phyloP scores from a whole-genome alignment of 2,888 invertebrate genomes.

The Pristionchus mayeri region DNA sequence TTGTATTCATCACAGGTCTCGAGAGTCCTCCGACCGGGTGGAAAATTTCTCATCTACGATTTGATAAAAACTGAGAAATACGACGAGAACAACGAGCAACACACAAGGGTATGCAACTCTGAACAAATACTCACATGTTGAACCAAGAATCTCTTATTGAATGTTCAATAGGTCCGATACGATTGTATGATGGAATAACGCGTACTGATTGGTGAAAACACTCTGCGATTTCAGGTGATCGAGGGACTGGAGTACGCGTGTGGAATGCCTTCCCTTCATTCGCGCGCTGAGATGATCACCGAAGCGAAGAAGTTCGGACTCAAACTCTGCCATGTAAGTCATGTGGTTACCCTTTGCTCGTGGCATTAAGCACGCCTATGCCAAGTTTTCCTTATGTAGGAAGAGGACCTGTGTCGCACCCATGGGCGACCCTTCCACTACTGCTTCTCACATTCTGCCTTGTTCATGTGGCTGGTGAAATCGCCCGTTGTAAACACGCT shows the following conservation, averaged over 20 bases:
- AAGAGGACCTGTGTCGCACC: constrained; percentile 58
- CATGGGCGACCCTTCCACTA: constrained; percentile 69
- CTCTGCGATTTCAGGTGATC: constrained; percentile 55
- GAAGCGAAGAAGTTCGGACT: constrained; percentile 61
- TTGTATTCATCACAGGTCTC: constrained; percentile 58
- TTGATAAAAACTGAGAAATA: constrained; percentile 72
- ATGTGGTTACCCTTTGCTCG: no score
- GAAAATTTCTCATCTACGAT: constrained; percentile 73
- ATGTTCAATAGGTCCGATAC: no score
- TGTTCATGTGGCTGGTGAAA: constrained; percentile 75
- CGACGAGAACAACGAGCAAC: constrained; percentile 65
- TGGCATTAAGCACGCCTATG: no score
- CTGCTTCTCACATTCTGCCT: constrained; percentile 69
- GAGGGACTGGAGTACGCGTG: constrained; percentile 70
- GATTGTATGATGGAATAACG: no score
- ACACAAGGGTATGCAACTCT: constrained; percentile 61
- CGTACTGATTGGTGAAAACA: no score
- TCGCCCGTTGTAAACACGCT: constrained; percentile 57
- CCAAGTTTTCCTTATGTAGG: no score
- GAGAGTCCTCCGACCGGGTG: constrained; percentile 68
- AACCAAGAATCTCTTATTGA: no score
- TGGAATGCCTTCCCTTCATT: constrained; percentile 75
- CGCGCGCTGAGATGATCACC: constrained; percentile 67
- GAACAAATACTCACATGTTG: no score
- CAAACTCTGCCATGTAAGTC: constrained; percentile 51